phyloP scores from a whole-genome alignment of 2,113 vertebrate species.

The Sakesphorus luctuosus region DNA sequence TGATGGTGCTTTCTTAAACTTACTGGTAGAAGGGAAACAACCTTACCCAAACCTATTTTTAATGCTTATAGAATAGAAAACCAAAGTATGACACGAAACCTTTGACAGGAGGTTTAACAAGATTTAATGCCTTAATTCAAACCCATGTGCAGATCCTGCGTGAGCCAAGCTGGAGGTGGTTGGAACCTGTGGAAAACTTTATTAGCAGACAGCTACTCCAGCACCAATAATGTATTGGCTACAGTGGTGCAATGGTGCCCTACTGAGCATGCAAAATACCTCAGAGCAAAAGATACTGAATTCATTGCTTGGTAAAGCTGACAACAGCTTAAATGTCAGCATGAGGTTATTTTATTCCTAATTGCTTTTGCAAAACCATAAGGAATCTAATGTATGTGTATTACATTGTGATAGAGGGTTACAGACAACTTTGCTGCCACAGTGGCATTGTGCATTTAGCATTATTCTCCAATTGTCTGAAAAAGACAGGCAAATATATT shows the following conservation, averaged over 20 bases:
- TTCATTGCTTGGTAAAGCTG: neutral
- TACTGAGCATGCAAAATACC: slow-evolving; percentile 27
- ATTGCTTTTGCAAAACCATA: slow-evolving; percentile 6
- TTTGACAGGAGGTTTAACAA: neutral
- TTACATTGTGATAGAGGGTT: neutral
- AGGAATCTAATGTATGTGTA: neutral
- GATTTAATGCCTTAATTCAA: slow-evolving; percentile 45
- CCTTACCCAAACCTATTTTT: neutral
- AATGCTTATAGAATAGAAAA: neutral
- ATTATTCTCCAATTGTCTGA: neutral
- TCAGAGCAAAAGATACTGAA: neutral
- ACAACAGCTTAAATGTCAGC: slow-evolving; percentile 51
- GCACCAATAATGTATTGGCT: neutral
- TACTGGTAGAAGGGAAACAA: neutral
- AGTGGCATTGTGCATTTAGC: neutral
- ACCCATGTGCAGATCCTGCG: neutral
- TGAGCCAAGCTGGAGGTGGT: neutral
- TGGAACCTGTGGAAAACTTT: neutral
- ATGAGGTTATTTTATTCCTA: slow-evolving; percentile 26
- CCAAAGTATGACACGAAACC: neutral
- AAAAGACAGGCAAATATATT: neutral
- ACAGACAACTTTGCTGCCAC: neutral
- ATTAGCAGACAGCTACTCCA: neutral
- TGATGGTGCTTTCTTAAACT: neutral
- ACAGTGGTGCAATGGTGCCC: neutral